Percentiles rank a stretch among this genome's conserved stretches.
These are phyloP conservation scores for Ictidomys tridecemlineatus DNA, from an alignment of 2,113 vertebrate genomes.

Conservation along the genomic window DNA sequence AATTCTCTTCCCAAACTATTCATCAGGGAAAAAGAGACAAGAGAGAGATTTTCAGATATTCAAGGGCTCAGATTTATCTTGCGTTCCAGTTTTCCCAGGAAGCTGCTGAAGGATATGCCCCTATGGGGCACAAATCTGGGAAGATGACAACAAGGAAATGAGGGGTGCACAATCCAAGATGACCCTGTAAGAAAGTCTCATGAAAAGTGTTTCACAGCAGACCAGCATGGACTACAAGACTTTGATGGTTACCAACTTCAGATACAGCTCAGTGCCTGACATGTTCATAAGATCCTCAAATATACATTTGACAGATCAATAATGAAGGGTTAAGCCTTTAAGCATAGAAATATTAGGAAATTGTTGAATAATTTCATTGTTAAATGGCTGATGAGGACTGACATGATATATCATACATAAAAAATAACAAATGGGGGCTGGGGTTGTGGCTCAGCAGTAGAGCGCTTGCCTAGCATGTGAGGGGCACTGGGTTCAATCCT, in stretches of 20 bases:
- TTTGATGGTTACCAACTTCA: background rate
- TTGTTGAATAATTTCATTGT: background rate
- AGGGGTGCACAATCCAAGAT: background rate
- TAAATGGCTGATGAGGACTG: background rate
- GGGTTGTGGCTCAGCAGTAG: too few relatives aligned
- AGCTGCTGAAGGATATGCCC: background rate
- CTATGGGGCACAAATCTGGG: too few relatives aligned
- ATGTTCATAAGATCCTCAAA: rapidly evolving
- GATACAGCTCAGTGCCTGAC: background rate
- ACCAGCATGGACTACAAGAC: rapidly evolving
- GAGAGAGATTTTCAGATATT: background rate
- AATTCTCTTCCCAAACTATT: background rate
- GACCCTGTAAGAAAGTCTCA: background rate
- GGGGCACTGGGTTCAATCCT: too few relatives aligned
- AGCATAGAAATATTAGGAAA: background rate
- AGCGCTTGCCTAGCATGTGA: too few relatives aligned
- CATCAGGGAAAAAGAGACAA: background rate
- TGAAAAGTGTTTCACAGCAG: background rate
- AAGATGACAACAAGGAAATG: background rate
- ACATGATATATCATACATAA: rapidly evolving
- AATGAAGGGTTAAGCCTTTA: background rate
- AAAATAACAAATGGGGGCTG: background rate
- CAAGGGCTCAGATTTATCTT: background rate
- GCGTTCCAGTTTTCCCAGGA: background rate
- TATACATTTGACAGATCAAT: background rate